Base-by-base conservation (phyloP, 92 coral and sea anemone genomes). In the Epizoanthus rinbou region DNA sequence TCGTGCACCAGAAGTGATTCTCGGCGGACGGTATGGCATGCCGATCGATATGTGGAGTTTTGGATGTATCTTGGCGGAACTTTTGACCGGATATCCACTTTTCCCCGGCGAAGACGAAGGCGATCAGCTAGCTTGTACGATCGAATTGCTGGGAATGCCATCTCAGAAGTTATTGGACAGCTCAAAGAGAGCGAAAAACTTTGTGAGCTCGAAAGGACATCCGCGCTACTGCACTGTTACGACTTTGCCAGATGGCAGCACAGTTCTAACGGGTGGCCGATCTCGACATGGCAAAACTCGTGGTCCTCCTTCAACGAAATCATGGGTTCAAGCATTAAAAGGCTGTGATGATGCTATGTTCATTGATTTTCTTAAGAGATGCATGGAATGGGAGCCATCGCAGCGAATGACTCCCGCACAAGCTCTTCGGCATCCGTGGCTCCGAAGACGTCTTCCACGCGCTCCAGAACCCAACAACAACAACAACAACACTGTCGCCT, bases 31-130 rank as follows among this genome's bases (percentile, higher is more conserved):
- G 25, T 96, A 96, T 69, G 98, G 99, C 13, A 96, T 96, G 99
- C 93, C 96, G 3, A 96, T 96, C 17, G 99, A 96, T 31, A 96
- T 96, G 97, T 96, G 99, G 99, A 94, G 98, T 50, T 96, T 96
- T 31, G 99, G 99, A 3, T 96, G 99, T 53, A 96, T 96, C 80
- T 83, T 96, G 35, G 97, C 99, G 19, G 99, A 96, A 87, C 91
- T 96, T n/a, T 82, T 96, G 54, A 96, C 99, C 1, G 99, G 99
- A 6, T 96, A 96, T 82, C 99, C 99, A 19, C 87, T 96, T 19
- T 96, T 96, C 53, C 99, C 99, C 22, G 99, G 99, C 24, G 99
- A 96, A 89, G 99, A 96, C 66, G 99, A 96, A 87, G 95, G 96
- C 18, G 99, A 96, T 64, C 99, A 96, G 74, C 91, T 96, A n/a